Base-by-base conservation (phyloP, 2,113 vertebrate species). In the Myotis davidii region DNA sequence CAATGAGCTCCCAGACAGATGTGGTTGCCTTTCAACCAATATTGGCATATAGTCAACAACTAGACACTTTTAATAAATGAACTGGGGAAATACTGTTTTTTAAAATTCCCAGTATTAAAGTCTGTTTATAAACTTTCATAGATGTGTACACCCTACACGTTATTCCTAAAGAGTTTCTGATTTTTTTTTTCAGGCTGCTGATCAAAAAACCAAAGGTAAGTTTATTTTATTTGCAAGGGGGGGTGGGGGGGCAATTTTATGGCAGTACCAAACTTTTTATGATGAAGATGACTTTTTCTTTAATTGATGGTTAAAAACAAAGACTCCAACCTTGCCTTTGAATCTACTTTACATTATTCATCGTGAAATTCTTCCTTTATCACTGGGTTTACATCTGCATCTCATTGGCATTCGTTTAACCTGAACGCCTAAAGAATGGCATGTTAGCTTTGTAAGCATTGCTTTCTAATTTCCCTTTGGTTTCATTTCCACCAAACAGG, bases 181-280 rank as follows among this genome's bases (percentile, higher is more conserved):
- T 95, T 98, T 98, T 97, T 96, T 96, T 29, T 98, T 98, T 79
- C 98, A 99, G 99, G 99, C 98, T 99, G 98, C 99, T 99, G 99
- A 99, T 99, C 99, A 99, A 99, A 99, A 99, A 99, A 99, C 99
- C 99, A 99, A 99, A 99, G 99, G 99, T 99, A 98, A 99, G 98
- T 97, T 93, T 42, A 65, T 81, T 89, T 85, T 90, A 23, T 95
- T 69, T 64, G 29, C 7, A 7, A 7, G 42, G 42, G 37, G 37
- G 17, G 82, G 27, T 10, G 61, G 13, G 37, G 73, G 11, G 5
- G 18, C 79, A 52, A n/a, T 96, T 94, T 93, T 74, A 82, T 87
- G 54, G 42, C 16, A 45, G 5, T 12, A 65, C 4, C 48, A 59
- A 54, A 50, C 52, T 54, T 91, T 91, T 90, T 83, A 39, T 52